Conservation (phyloP, 1,140 invertebrate species). For the Mya arenaria region DNA sequence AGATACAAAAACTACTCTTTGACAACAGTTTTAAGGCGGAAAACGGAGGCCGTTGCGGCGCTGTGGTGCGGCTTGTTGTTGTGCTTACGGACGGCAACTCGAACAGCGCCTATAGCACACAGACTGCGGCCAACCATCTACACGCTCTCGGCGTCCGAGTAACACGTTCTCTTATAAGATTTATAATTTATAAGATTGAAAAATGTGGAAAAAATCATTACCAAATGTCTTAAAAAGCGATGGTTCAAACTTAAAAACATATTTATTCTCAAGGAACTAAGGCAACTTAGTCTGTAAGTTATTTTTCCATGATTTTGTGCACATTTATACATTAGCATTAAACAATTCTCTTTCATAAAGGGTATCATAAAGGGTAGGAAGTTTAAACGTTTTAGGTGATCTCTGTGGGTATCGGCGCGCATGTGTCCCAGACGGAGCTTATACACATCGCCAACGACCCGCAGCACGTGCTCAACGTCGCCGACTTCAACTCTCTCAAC, state of each 20-base stretch:
- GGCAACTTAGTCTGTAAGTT: not conserved
- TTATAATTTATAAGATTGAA: too few relatives aligned
- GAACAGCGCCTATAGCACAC: not conserved
- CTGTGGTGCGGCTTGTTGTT: slow-evolving; percentile 28
- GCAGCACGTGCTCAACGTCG: slow-evolving; percentile 16
- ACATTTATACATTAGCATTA: not conserved
- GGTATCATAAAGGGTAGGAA: not conserved
- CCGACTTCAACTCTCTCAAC: slow-evolving; percentile 21
- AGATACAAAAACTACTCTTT: not conserved
- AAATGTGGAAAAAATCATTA: too few relatives aligned
- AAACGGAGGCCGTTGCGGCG: slow-evolving; percentile 33
- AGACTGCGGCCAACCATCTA: slow-evolving; percentile 4
- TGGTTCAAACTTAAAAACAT: not conserved
- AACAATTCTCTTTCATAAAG: too few relatives aligned
- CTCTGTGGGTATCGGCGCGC: slow-evolving; percentile 37
- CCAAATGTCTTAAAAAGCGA: not conserved
- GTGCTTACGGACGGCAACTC: slow-evolving; percentile 55
- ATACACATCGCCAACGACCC: slow-evolving; percentile 7
- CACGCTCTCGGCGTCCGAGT: slow-evolving; percentile 20
- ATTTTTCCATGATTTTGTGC: not conserved
- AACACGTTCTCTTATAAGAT: not conserved
- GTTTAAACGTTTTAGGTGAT: slow-evolving; percentile 28
- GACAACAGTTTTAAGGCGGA: slow-evolving; percentile 25
- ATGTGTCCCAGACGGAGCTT: slow-evolving; percentile 7
- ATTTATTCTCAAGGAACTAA: not conserved